phyloP scores from a whole-genome alignment of 2,113 vertebrate genomes.

The Plecturocebus donacophilus region DNA sequence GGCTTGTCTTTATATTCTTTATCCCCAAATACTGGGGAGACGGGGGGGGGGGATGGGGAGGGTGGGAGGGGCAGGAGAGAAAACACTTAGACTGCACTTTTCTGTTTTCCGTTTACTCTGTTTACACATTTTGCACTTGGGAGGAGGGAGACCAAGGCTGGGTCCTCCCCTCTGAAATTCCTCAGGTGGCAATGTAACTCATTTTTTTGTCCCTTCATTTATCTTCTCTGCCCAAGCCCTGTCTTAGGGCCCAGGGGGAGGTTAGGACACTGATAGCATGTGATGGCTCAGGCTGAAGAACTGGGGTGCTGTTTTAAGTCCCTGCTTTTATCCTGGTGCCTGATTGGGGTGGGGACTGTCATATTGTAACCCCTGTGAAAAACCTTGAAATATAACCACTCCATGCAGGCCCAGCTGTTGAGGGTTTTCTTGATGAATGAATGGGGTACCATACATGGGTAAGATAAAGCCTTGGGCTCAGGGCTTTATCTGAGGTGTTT shows the following conservation, averaged over 20 bases:
- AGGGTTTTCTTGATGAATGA: constrained; percentile 75
- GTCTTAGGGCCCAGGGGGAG: constrained; percentile 45
- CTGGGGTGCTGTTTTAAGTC: constrained; percentile 58
- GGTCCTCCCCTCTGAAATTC: constrained; percentile 70
- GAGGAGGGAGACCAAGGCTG: constrained; percentile 68
- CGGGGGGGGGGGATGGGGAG: no score
- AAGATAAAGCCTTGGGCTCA: background rate
- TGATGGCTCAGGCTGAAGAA: constrained; percentile 73
- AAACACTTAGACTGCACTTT: constrained; percentile 77
- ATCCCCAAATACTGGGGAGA: background rate
- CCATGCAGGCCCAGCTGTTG: constrained; percentile 77
- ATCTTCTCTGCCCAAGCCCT: constrained; percentile 54
- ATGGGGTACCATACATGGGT: background rate
- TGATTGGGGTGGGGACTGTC: constrained; percentile 73
- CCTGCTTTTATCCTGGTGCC: constrained; percentile 70
- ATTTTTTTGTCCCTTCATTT: constrained; percentile 61
- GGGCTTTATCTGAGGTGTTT: background rate
- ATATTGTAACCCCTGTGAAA: constrained; percentile 79
- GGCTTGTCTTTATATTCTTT: constrained; percentile 36
- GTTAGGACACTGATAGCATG: constrained; percentile 68
- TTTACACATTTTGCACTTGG: constrained; percentile 81
- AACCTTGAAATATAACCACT: constrained; percentile 80
- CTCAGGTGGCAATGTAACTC: constrained; percentile 76
- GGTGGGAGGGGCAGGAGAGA: constrained; percentile 8
- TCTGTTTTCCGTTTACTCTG: constrained; percentile 71